Base-by-base conservation (phyloP, 2,113 vertebrate species). In the Cebidichthys violaceus region DNA sequence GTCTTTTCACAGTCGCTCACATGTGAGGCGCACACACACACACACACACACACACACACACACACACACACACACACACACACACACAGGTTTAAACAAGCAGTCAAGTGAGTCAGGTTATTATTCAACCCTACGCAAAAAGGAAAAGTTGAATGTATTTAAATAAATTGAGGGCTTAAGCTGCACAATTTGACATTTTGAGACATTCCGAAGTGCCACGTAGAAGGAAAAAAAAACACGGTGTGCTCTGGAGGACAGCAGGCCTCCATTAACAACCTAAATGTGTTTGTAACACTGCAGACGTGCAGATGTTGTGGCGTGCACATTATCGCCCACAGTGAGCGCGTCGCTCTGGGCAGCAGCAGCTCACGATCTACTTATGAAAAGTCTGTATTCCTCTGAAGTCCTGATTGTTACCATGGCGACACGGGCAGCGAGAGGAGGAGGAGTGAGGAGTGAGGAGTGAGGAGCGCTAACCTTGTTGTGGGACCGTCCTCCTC, bases 401-500 rank as follows among this genome's bases (percentile, higher is more conserved):
- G 70, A 77, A 77, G 69, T 65, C 22, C 79, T 70, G 88, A 90
- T 82, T 59, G 87, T 93, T 90, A 74, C 89, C 87, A 90, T 93
- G 89, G 70, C 87, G 43, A 92, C 82, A 1, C 20, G 62, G 39
- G n/a, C 57, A 78, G 52, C 15, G 17, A 85, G 76, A 82, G 59
- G n/a, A n/a, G n/a, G n/a, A n/a, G n/a, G n/a, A n/a, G n/a, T n/a
- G n/a, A n/a, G n/a, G n/a, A n/a, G n/a, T n/a, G 81, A 65, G 81
- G 77, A 60, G 77, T 68, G 76, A 39, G 27, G 55, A 75, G 82
- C 5, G n/a, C 57, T 81, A 77, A 80, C 85, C 85, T 90, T 62
- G 39, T 88, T 89, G 66, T 71, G 76, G 79, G 91, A 89, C 77
- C 79, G 70, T 41, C 68, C 71, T 50, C 80, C 61, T 37, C 22